Conservation (phyloP, 2,797 vertebrate species). For the Tapirus indicus region DNA sequence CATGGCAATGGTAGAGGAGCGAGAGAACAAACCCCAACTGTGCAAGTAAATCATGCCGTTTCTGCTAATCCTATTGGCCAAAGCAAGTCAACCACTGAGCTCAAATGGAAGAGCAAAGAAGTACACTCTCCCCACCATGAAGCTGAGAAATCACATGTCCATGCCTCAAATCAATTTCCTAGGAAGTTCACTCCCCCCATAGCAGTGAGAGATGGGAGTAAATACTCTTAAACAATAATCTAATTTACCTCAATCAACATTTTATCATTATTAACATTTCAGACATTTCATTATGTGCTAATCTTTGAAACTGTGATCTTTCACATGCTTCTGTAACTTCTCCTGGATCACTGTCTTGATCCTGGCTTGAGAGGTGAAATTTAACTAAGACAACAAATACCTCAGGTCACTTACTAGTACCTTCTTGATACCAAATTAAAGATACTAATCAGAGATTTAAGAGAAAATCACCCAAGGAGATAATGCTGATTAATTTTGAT, state of each 20-base stretch:
- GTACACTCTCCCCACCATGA: accelerated
- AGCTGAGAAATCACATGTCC: background rate
- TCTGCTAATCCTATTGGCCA: background rate
- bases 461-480: background rate
- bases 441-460: background rate
- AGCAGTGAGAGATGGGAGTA: background rate
- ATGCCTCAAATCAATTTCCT: background rate
- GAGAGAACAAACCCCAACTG: background rate
- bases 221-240: background rate
- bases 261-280: background rate
- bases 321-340: background rate
- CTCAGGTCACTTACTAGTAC: background rate
- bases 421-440: background rate
- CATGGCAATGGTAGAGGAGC: background rate
- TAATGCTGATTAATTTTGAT: background rate
- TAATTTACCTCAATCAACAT: background rate
- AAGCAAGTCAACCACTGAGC: background rate
- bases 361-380: background rate
- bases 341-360: background rate
- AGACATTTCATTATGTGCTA: background rate
- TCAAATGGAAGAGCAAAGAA: background rate
- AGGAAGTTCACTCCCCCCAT: background rate
- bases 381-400: background rate
- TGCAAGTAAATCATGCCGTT: accelerated
- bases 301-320: background rate